Evolutionary conservation across 2,888 invertebrate genomes (phyloP), one percentile per base, ranked within the genome.

Genomic region (Zele albiditarsus): DNA sequence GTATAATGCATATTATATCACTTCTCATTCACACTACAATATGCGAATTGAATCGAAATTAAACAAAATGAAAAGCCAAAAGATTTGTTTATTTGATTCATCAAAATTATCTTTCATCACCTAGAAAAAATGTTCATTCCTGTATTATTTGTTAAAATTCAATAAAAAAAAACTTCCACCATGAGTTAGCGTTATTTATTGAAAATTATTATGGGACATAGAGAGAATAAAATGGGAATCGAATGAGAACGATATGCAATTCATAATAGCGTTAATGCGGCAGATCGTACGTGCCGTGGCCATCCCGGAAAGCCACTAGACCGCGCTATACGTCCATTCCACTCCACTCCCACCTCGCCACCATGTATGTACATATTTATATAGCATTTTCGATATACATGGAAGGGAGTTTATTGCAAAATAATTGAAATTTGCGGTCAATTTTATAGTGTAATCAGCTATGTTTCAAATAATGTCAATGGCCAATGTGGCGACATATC

Each of bases 381-480:
- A 53, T 20, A 53, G 46, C 31, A 23, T 38, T 25, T 27, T 49
- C 46, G 27, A 58, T 71, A 58, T 28, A 33, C 58, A 42, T 33
- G 8, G n/a, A 60, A 57, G 42, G 60, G 65, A 82, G 84, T 84
- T 85, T 85, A 85, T 86, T 83, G 85, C 77, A 81, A 86, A 86
- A 86, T 87, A 86, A 87, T 87, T 85, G 85, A 85, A 87, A 86
- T 87, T 86, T 86, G 86, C 82, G 87, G 86, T 84, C 84, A 86
- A 87, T 86, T 87, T 84, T 84, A 82, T 82, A 81, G 83, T 82
- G 83, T 85, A 86, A 87, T 86, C 84, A 84, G 85, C 86, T 82
- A 81, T 84, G 82, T 84, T 85, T 84, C 84, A 83, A 87, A 86
- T 86, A 86, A 87, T 83, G 82, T 82, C 82, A 82, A 84, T 84